Percentiles rank a stretch among this genome's conserved stretches.
These are phyloP conservation scores for Oreochromis grahami DNA, from an alignment of 2,797 vertebrate genomes.

Conservation along the genomic window DNA sequence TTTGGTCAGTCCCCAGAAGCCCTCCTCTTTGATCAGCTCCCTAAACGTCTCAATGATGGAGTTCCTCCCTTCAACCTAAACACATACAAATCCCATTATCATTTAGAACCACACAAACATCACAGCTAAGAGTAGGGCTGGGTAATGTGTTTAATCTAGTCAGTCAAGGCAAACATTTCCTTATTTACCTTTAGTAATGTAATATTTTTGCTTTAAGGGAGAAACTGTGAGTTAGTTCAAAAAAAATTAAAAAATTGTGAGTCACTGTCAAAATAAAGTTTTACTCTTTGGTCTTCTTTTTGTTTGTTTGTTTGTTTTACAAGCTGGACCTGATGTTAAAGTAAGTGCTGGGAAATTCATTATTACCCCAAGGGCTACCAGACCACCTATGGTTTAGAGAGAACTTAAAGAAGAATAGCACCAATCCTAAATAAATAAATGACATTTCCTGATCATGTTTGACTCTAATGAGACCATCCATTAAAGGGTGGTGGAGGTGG, in stretches of 20 bases:
- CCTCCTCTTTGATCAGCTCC: slow-evolving; percentile 91
- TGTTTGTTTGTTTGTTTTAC: not conserved
- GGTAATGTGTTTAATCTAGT: not conserved
- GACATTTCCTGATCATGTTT: not conserved
- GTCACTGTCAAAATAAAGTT: not conserved
- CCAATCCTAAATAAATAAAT: not conserved
- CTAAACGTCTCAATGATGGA: slow-evolving; percentile 90
- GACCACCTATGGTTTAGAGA: not conserved
- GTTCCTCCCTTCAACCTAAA: slow-evolving; percentile 89
- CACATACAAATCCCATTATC: not conserved
- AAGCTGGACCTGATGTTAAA: not conserved
- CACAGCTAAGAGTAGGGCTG: not conserved
- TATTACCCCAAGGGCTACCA: not conserved
- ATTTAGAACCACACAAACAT: not conserved
- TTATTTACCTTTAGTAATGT: not conserved
- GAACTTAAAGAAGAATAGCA: not conserved
- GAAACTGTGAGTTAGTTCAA: not conserved
- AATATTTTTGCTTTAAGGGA: not conserved
- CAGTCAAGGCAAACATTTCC: not conserved
- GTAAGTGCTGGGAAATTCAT: not conserved
- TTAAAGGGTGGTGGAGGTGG: not conserved
- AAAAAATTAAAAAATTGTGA: rapidly evolving
- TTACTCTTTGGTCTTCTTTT: not conserved
- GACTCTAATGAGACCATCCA: not conserved
- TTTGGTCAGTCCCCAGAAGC: slow-evolving; percentile 94